Base-by-base conservation (phyloP, 2,797 vertebrate genomes). In the Lutjanus argentimaculatus region DNA sequence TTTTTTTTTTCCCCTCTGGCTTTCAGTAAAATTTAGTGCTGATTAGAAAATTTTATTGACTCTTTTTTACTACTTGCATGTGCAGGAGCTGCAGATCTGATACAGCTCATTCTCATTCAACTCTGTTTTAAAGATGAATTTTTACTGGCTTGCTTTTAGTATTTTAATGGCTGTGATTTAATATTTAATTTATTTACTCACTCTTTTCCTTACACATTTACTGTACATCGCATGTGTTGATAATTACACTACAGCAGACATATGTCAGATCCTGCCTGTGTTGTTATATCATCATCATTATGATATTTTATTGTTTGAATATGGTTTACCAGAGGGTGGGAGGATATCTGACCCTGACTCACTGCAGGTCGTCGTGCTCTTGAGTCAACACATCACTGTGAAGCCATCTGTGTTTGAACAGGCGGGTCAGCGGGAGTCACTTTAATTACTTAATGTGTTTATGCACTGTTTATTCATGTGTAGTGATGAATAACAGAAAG, bases 351-450 rank as follows among this genome's bases (percentile, higher is more conserved):
- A 82, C 51, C 53, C 48, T 1, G 57, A 75, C 43, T 59, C 82
- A 45, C 76, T 57, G 77, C 53, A n/a, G 77, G 82, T 40, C 36
- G 63, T 4, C 64, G 11, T 69, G 4, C 68, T 77, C 22, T 25
- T 45, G 45, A 46, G 22, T 56, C 74, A 64, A 7, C 72, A 1
- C 15, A 58, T 83, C 40, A 64, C 87, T 85, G 89, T 59, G 87
- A 89, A 64, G 80, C 89, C 90, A 91, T 93, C 90, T 91, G 88
- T 83, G 88, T 81, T 68, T 64, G 11, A 46, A 48, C 14, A 36
- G 11, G 66, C 64, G 51, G 73, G 80, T 89, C 74, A 75, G 88
- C 72, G 15, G 85, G 74, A 49, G 65, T 51, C 77, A n/a, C 65
- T 51, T 42, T 48, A 58, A 10, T 72, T 49, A 46, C 16, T 48